Evolutionary conservation across 2,797 vertebrate species (phyloP), one percentile per base, ranked within the genome.

Genomic region (Poecilia picta): DNA sequence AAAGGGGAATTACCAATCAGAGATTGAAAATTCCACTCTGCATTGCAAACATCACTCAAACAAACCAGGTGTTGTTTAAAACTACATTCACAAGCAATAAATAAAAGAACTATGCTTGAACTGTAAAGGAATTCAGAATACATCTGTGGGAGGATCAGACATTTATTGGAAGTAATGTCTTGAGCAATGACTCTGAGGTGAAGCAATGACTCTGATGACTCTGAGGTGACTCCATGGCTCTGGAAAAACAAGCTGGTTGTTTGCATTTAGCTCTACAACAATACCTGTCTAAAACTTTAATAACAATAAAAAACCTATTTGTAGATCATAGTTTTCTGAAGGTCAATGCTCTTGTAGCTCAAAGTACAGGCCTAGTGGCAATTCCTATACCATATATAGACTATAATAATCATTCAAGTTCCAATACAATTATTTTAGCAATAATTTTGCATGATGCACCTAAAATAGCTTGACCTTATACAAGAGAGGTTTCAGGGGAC

Each of bases 71-170:
- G 64, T 66, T 66, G 64, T 68, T 68, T 68, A 68, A 68, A 68
- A 41, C 36, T 25, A n/a, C 20, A 6, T 41, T 68, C 36, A 43
- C 41, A 41, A 41, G 36, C 5, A 68, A 41, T 43, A 68, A 23
- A 68, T 68, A 39, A 68, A 68, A 23, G 8, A 11, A 11, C 20
- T 13, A 41, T 68, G 64, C 25, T 25, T 68, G 36, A 23, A 68
- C 66, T 68, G 66, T 68, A 68, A n/a, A 68, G 66, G 66, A 68
- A 68, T 41, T 68, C 66, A 68, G 66, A 43, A 70, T 33, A 36
- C 31, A 62, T 70, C 39, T 43, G 66, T 70, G 39, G 66, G 43
- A 46, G 68, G 68, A 71, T 71, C 68, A 71, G 45, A 71, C 25
- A 45, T 46, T 71, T 71, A 45, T 43, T 45, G 43, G 68, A 45